Evolutionary conservation across 64 coral and sea anemone species (phyloP).

Genomic region (Orbicella faveolata): DNA sequence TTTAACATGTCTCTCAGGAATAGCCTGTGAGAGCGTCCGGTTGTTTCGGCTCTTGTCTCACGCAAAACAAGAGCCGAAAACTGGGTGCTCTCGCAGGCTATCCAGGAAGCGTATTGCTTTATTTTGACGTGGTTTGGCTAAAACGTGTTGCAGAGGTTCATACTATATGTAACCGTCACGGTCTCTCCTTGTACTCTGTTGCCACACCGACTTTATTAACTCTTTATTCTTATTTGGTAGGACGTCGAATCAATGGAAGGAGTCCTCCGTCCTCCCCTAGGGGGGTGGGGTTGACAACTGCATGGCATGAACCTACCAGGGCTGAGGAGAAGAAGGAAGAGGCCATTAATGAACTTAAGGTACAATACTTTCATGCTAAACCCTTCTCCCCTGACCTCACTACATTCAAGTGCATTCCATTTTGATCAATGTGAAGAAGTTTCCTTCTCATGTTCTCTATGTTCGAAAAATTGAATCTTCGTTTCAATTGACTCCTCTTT

Average conservation of each 20-base stretch:
- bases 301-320: slow-evolving; percentile 59
- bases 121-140: not conserved
- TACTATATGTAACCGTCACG: too few relatives aligned
- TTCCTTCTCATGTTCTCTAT: too few relatives aligned
- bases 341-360: slow-evolving; percentile 78
- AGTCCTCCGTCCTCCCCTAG: slow-evolving; percentile 79
- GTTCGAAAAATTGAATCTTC: too few relatives aligned
- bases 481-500: too few relatives aligned
- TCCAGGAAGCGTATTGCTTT: not conserved
- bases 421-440: not conserved
- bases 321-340: slow-evolving; percentile 91
- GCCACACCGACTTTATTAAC: too few relatives aligned
- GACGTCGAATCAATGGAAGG: slow-evolving; percentile 67
- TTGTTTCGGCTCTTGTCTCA: too few relatives aligned
- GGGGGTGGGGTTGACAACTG: slow-evolving; percentile 44
- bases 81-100: too few relatives aligned
- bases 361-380: not conserved
- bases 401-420: not conserved
- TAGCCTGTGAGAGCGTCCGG: too few relatives aligned
- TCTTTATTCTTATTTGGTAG: not conserved
- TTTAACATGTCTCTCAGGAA: not conserved
- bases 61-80: too few relatives aligned
- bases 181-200: too few relatives aligned
- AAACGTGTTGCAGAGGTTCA: too few relatives aligned
- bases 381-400: not conserved